Evolutionary conservation across 2,113 vertebrate genomes (phyloP).

Genomic region (Salvelinus fontinalis): DNA sequence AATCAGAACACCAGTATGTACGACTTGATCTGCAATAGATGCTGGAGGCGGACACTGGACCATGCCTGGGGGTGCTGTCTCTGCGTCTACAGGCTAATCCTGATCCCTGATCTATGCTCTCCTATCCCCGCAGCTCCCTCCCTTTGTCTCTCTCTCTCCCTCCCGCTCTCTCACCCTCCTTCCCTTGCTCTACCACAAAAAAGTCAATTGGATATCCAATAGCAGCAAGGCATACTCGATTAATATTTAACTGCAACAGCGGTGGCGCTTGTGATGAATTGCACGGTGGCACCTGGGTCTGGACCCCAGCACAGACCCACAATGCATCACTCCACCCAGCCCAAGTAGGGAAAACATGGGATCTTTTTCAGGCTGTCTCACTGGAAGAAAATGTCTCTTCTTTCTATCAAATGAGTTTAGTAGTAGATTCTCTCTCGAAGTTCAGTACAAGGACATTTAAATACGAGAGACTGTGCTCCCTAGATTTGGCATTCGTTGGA

Average conservation of each 20-base stretch:
- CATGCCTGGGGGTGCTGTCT: slow-evolving; percentile 29
- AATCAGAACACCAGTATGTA: too few relatives aligned
- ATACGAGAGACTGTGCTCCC: background rate
- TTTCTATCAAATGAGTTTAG: background rate
- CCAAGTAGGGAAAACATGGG: background rate
- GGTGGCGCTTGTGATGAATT: slow-evolving; percentile 11
- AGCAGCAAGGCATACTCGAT: slow-evolving; percentile 40
- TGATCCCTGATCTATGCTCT: slow-evolving; percentile 24
- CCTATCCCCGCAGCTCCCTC: background rate
- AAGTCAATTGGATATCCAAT: slow-evolving; percentile 58
- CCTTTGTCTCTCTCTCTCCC: background rate
- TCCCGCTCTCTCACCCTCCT: background rate
- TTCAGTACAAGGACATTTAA: background rate
- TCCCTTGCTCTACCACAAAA: slow-evolving; percentile 30
- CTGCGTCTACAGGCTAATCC: slow-evolving; percentile 27
- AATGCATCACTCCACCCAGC: background rate
- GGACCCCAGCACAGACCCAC: slow-evolving; percentile 16
- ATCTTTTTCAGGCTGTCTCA: background rate
- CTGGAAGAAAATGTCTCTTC: background rate
- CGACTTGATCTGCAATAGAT: too few relatives aligned
- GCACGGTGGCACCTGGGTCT: slow-evolving; percentile 8
- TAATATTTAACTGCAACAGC: slow-evolving; percentile 53
- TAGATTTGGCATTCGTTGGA: background rate
- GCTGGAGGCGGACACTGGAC: slow-evolving; percentile 6
- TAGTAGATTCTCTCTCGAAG: background rate